Base-by-base conservation (phyloP, 2,888 invertebrate genomes). In the Metalampra italica region DNA sequence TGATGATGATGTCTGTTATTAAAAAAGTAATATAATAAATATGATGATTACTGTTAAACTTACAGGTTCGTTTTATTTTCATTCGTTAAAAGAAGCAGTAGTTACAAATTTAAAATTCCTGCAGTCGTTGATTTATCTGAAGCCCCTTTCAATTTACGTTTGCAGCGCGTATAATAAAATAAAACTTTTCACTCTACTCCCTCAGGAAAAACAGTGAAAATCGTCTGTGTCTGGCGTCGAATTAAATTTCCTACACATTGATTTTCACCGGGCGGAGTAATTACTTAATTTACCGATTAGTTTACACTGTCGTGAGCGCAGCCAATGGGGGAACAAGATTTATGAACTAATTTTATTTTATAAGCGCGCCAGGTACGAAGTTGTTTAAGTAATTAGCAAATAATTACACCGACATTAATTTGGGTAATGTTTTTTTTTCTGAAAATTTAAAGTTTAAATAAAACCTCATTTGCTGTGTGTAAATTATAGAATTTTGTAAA, bases 231-330 rank as follows among this genome's bases (percentile, higher is more conserved):
- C 72, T 75, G 67, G 66, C 69, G 59, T 64, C 68, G 75, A 83
- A 84, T 85, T 81, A 76, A 83, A 82, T 84, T 81, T 78, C 71
- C 71, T 74, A 73, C 77, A 78, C 79, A 83, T 83, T 83, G 82
- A 82, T 82, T 83, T 80, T 75, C 73, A 77, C 65, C 66, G 67
- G 62, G 66, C 66, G 62, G 65, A 71, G 72, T 82, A 81, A 82
- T 85, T 82, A 82, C 72, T 78, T 82, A 80, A 83, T 83, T 82
- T 76, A 68, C 64, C 76, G 78, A 82, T 82, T 78, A 82, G 76
- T 82, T 83, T 73, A 78, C 77, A 74, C 71, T 73, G 71, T 64
- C 62, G 66, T 73, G 75, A 67, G 63, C 73, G 64, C 68, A 67
- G 64, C 60, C 66, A 64, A 64, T 64, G 68, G 75, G 78, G 75